Base-by-base conservation (phyloP, 2,113 vertebrate species). In the Cinclus mexicanus region DNA sequence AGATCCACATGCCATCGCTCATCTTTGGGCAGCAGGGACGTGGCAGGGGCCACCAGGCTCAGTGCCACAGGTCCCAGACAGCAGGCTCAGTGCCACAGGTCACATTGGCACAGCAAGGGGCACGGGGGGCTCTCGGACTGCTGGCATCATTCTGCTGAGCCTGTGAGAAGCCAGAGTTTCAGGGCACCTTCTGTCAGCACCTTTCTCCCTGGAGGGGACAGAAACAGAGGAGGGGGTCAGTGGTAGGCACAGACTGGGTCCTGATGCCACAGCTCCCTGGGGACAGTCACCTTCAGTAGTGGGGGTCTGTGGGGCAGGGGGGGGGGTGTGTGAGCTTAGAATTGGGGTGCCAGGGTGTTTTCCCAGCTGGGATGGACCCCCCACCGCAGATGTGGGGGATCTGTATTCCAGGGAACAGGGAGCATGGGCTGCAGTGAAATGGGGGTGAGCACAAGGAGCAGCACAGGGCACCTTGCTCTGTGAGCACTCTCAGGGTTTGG, bases 1-100 rank as follows among this genome's bases (percentile, higher is more conserved):
- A 98, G 82, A 98, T 98, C 99, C 99, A 99, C 76, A 44, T 96
- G 14, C 97, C 97, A 95, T 99, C 98, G 5, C 98, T 98, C 99
- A 99, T 99, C 65, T 98, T 95, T 9, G 24, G 69, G 89, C 25
- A 24, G 53, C 17, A 20, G 47, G 35, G 49, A 10, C 7, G 21
- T 2, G 18, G 12, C 2, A 2, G 42, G 72, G 72, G 57, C 69
- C 68, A 37, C 39, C 2, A 12, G 60, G 57, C 81, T 92, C 28
- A 1, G 77, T 1, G 22, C 60, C 13, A 6, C 28, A 1, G 24
- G 18, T 68, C 8, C 81, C 33, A 0, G 31, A 3, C 1, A 3
- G 53, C 25, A 49, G 47, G 1, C 61, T 63, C 2, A 49, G 47
- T 24, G 49, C 49, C 49, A 50, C 50, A 52, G 3, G 50, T 97